Evolutionary conservation across 2,797 vertebrate species (phyloP).

Genomic region (Gallinago solitaria): DNA sequence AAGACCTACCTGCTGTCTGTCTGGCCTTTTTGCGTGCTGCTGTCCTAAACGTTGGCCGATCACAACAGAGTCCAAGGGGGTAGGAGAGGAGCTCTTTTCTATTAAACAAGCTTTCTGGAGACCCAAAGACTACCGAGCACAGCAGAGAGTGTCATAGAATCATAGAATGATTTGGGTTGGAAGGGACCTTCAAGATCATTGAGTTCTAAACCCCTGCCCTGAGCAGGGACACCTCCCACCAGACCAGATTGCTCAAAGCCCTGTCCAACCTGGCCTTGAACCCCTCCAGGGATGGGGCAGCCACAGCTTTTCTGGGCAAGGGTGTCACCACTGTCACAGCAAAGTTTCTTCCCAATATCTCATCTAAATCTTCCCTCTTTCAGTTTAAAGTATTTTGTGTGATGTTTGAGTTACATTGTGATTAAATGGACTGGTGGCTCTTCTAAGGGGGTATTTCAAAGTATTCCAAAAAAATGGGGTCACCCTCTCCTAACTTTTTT

Average conservation of each 20-base stretch:
- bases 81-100: constrained; percentile 63
- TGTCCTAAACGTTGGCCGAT: constrained; percentile 50
- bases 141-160: neutral
- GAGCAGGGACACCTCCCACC: no score
- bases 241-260: no score
- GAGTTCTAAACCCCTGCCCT: no score
- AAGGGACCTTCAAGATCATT: no score
- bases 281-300: no score
- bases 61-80: constrained; percentile 54
- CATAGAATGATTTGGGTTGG: no score
- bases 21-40: constrained; percentile 59
- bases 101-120: constrained; percentile 15
- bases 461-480: neutral
- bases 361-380: no score
- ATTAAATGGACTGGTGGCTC: neutral
- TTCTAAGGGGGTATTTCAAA: neutral
- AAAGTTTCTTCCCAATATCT: no score
- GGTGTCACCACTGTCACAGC: no score
- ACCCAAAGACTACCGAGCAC: neutral
- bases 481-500: neutral
- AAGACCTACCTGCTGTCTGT: constrained; percentile 61
- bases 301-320: no score
- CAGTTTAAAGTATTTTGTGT: neutral
- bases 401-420: neutral
- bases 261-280: no score